phyloP scores from a whole-genome alignment of 2,113 vertebrate genomes.

The Calidris pugnax region DNA sequence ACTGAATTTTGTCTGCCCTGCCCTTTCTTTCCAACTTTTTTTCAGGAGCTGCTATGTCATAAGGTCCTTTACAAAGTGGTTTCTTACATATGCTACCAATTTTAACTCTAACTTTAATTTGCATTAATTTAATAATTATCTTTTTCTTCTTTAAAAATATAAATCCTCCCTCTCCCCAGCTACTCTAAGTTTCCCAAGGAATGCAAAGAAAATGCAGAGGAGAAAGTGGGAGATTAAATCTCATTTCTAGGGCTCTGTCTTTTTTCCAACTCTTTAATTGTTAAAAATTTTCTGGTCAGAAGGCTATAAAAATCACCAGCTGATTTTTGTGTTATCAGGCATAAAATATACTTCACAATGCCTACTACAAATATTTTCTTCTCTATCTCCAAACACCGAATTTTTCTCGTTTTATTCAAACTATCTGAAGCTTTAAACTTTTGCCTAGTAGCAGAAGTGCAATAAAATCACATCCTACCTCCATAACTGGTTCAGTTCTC shows the following conservation, averaged over 20 bases:
- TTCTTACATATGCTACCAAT: background rate
- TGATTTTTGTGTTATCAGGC: background rate
- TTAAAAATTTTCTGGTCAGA: background rate
- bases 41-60: background rate
- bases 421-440: background rate
- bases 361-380: background rate
- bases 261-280: background rate
- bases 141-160: background rate
- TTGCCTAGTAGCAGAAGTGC: background rate
- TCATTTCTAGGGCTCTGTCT: background rate
- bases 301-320: background rate
- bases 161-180: background rate
- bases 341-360: background rate
- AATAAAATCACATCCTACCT: background rate
- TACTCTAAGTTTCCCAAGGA: background rate
- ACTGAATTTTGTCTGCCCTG: background rate
- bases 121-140: background rate
- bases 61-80: background rate
- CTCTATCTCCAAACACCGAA: background rate
- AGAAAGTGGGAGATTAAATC: background rate
- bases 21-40: background rate
- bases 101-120: background rate
- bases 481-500: background rate
- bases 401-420: background rate
- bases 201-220: background rate